These are phyloP conservation scores for Puffinus mauretanicus DNA, from an alignment of 2,113 vertebrate genomes.

Conservation along the genomic window DNA sequence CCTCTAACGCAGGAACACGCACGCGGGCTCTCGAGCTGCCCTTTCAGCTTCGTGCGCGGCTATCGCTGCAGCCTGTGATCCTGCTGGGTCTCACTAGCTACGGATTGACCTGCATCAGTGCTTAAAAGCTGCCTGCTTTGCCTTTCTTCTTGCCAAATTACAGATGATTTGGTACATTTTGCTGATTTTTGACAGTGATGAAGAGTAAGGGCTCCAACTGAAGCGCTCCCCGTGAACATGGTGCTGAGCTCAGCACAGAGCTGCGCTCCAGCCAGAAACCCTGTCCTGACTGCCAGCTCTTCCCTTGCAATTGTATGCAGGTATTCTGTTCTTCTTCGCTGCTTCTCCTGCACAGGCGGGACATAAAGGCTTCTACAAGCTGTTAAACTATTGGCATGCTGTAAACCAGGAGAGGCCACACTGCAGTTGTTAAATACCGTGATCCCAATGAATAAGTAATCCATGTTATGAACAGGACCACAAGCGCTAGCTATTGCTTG, in stretches of 20 bases:
- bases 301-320: background rate
- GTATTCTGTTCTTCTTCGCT: background rate
- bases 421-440: background rate
- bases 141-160: background rate
- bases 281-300: background rate
- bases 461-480: background rate
- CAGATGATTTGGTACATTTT: background rate
- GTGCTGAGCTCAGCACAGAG: background rate
- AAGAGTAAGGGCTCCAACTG: background rate
- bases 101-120: background rate
- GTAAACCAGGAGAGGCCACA: background rate
- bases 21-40: background rate
- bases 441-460: background rate
- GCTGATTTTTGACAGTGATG: background rate
- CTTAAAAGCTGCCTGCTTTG: background rate
- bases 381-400: background rate
- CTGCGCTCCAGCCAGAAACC: background rate
- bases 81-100: background rate
- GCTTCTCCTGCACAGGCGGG: background rate
- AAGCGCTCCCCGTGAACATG: background rate
- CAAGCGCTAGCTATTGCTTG: background rate
- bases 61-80: background rate
- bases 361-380: background rate
- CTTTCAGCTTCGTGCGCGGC: background rate
- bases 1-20: accelerated